Evolutionary conservation across 2,888 invertebrate species (phyloP).

Genomic region (Noctuana brunneofusca): DNA sequence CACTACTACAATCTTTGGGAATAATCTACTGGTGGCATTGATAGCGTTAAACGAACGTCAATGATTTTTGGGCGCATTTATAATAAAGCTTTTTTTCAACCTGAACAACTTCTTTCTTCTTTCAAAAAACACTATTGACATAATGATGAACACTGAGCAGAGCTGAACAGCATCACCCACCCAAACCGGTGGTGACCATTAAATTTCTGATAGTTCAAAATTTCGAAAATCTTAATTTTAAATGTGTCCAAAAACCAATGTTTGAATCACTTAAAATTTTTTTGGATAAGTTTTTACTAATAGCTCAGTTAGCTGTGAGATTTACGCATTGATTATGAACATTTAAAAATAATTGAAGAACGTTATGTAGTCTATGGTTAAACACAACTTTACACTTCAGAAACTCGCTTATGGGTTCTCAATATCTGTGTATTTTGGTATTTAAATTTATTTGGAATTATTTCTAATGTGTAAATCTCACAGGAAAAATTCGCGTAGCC

Average conservation of each 20-base stretch:
- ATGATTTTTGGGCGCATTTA: constrained; percentile 15
- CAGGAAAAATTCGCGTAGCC: constrained; percentile 44
- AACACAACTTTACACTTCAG: too few species aligned
- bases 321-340: constrained; percentile 5
- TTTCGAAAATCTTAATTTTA: constrained; percentile 1
- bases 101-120: background rate
- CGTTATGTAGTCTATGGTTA: too few species aligned
- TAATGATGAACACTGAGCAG: background rate
- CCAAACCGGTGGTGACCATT: too few species aligned
- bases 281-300: constrained; percentile 39
- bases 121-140: background rate
- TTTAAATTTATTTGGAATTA: background rate
- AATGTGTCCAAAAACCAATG: constrained; percentile 22
- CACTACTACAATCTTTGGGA: constrained; percentile 8
- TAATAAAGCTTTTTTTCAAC: background rate
- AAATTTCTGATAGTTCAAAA: background rate
- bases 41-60: constrained; percentile 11
- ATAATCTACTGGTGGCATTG: constrained; percentile 12
- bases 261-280: constrained; percentile 36
- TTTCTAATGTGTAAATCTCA: constrained; percentile 42
- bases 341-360: background rate
- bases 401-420: too few species aligned
- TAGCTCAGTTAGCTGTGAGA: constrained; percentile 31
- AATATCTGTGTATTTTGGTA: background rate
- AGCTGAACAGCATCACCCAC: too few species aligned